Evolutionary conservation across 2,888 invertebrate genomes (phyloP), one percentile per base, ranked within the genome.

Genomic region (Desoria tigrina): DNA sequence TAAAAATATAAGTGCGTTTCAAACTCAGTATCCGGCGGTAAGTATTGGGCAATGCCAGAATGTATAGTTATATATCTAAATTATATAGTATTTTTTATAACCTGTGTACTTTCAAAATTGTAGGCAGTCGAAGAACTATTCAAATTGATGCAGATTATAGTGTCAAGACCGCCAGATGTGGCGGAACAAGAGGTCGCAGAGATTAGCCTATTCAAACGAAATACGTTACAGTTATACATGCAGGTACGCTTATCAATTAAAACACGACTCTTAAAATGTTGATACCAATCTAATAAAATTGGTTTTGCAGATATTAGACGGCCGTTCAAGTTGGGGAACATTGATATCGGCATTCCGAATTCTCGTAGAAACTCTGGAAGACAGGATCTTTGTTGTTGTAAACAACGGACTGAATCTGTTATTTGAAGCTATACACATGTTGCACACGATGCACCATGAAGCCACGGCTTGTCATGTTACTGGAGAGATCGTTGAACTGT

Each of bases 1-100:
- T 81, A 90, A 94, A 78, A 95, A 95, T 81, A 94, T 96, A 72
- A 92, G 94, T 37, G 94, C 94, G n/a, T 94, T 94, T 81, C 92
- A 94, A 6, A 92, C 92, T 24, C 90, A 95, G 77, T 96, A 96
- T 82, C 89, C 92, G 21, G 87, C 87, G 70, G 88, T 86, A 79
- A 81, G 79, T 78, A n/a, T 23, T 37, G 21, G 1, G 28, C 4
- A 42, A 21, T 50, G 23, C 1, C 16, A 2, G 32, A 21, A 56
- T n/a, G 26, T 24, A 14, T 18, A 56, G 14, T 11, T 39, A 16
- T 11, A 9, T 39, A 39, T 21, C 32, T 24, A 4, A 50, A 53
- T 28, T 26, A 42, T 32, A 56, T 56, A n/a, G 39, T 11, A 28
- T 23, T 51, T 59, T 51, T 32, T 57, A 39, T 16, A 6, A 23